A percentile compares a stretch with the other conserved stretches of the same genome.
phyloP scores from a whole-genome alignment of 2,113 vertebrate genomes.

The Empidonax alnorum region DNA sequence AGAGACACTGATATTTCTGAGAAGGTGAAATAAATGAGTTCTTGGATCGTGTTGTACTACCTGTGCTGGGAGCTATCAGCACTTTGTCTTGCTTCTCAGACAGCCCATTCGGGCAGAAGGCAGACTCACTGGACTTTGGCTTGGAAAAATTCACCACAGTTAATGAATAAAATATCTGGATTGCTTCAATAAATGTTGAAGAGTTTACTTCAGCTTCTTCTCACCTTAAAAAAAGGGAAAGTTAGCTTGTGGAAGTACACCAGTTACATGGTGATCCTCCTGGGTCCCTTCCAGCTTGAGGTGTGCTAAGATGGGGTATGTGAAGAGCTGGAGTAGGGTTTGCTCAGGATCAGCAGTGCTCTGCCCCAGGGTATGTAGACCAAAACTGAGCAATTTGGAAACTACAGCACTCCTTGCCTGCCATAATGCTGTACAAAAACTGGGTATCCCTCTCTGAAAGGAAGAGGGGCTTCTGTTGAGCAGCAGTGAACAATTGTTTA shows the following conservation, averaged over 20 bases:
- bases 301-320: rapidly evolving
- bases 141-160: neutral
- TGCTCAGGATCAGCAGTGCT: neutral
- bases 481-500: neutral
- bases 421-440: neutral
- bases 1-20: neutral
- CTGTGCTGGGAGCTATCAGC: neutral
- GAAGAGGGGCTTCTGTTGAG: neutral
- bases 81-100: neutral
- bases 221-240: neutral
- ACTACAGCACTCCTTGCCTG: neutral
- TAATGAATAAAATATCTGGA: neutral
- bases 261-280: neutral
- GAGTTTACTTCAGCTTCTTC: neutral
- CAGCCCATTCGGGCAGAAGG: neutral
- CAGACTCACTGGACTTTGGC: neutral
- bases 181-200: neutral
- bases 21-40: neutral
- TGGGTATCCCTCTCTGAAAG: neutral
- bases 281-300: neutral
- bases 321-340: neutral
- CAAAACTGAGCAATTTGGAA: neutral
- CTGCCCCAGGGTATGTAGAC: neutral
- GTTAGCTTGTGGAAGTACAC: neutral
- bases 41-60: neutral